A percentile compares a stretch with the other conserved stretches of the same genome.
These are phyloP conservation scores for Periophthalmus magnuspinnatus DNA, from an alignment of 2,797 vertebrate genomes.

Conservation along the genomic window DNA sequence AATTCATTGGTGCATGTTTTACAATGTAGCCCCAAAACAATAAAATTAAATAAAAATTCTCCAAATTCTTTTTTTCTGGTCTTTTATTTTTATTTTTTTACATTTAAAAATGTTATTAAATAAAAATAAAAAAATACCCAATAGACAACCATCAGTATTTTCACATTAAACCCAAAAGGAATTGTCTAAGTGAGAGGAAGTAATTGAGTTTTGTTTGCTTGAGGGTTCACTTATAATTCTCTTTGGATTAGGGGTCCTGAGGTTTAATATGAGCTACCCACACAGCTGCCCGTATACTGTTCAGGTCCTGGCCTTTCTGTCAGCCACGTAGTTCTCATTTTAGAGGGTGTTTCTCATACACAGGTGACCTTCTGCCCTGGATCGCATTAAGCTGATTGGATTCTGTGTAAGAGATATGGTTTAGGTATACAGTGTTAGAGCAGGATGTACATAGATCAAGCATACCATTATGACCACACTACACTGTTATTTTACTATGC, in stretches of 20 bases:
- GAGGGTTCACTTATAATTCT: constrained; percentile 1
- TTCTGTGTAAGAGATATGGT: neutral
- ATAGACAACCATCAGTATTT: neutral
- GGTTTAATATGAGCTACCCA: neutral
- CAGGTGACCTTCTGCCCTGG: neutral
- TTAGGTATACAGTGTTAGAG: neutral
- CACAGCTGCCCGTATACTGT: neutral
- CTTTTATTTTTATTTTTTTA: no score
- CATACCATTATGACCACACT: neutral
- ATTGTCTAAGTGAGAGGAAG: neutral
- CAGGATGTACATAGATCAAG: neutral
- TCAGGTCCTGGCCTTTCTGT: neutral
- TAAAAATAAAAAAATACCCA: neutral
- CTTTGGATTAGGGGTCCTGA: neutral
- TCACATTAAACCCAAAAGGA: neutral
- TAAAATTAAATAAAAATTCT: no score
- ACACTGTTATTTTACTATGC: no score
- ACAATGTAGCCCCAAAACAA: no score
- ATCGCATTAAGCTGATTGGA: neutral
- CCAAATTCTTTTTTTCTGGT: no score
- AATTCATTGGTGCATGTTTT: neutral
- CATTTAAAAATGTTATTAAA: no score
- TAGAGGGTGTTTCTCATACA: neutral
- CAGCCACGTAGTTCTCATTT: constrained; percentile 4
- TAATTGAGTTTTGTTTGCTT: constrained; percentile 1